Evolutionary conservation across 2,113 vertebrate genomes (phyloP).

Genomic region (Murina feae): DNA sequence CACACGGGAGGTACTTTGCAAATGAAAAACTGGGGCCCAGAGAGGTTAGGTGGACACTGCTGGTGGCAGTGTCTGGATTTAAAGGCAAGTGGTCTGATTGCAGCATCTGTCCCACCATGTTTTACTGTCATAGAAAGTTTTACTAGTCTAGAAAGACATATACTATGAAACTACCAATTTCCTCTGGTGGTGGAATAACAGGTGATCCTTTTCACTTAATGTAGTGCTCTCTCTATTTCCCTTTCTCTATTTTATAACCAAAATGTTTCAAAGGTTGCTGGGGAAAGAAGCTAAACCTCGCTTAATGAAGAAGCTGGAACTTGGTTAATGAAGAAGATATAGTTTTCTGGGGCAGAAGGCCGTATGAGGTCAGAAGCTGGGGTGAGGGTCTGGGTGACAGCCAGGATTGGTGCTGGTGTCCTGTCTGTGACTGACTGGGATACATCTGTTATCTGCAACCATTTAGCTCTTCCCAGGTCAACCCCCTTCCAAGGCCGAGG

Average conservation of each 20-base stretch:
- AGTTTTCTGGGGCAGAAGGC: background rate
- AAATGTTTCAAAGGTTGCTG: background rate
- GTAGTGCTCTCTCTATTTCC: background rate
- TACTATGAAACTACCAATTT: background rate
- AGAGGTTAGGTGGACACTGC: background rate
- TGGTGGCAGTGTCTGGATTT: background rate
- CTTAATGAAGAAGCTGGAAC: background rate
- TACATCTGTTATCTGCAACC: background rate
- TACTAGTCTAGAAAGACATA: background rate
- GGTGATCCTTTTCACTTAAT: background rate
- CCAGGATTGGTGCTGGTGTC: background rate
- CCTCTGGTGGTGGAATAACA: background rate
- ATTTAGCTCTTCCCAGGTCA: background rate
- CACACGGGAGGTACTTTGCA: background rate
- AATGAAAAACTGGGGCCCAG: background rate
- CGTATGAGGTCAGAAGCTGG: accelerated
- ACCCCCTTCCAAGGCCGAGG: background rate
- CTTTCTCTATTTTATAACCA: background rate
- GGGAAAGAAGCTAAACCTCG: background rate
- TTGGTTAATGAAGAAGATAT: background rate
- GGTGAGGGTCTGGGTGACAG: background rate
- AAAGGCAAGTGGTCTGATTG: background rate
- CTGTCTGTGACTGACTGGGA: background rate
- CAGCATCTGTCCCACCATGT: background rate
- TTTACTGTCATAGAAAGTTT: background rate